Base-by-base conservation (phyloP, 2,888 invertebrate species). In the Empis stercorea region DNA sequence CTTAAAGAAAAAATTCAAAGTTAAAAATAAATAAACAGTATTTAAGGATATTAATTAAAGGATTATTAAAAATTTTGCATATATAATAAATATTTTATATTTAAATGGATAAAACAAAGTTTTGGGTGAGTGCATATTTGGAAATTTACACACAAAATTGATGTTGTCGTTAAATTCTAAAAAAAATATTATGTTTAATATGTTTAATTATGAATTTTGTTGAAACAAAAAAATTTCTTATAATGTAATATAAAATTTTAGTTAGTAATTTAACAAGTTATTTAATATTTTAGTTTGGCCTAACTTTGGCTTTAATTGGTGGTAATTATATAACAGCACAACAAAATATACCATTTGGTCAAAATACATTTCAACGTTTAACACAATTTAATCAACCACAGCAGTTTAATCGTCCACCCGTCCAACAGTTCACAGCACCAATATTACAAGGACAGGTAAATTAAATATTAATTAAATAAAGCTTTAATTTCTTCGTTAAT, bases 301-400 rank as follows among this genome's bases (percentile, higher is more conserved):
- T 27, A n/a, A 27, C 23, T 40, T 40, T 40, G n/a, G 27, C 27
- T 11, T 13, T 40, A 23, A 13, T 40, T 13, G 13, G n/a, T n/a
- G 9, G 13, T 13, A n/a, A 13, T 13, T n/a, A 34, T n/a, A 34
- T 34, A 27, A 20, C 40, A 16, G 20, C 20, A 27, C 40, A 40
- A 27, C 40, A 40, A 15, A 40, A 23, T 40, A 14, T 14, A 14
- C 27, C 14, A 27, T 40, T 40, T 27, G 20, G 20, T 40, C 40
- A 40, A n/a, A 40, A 40, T 40, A 9, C 14, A 14, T 40, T n/a
- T 40, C 40, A n/a, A 20, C 11, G 13, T 10, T 3, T 17, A 6
- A 9, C 61, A 38, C 59, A 61, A 4, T 66, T 59, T 16, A 64
- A 62, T 44, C 61, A 57, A 49, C 59, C 58, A 37, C 58, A 58